A percentile compares a stretch with the other conserved stretches of the same genome.
These are phyloP conservation scores for Heteropelma amictum DNA, from an alignment of 2,888 invertebrate species.

Conservation along the genomic window DNA sequence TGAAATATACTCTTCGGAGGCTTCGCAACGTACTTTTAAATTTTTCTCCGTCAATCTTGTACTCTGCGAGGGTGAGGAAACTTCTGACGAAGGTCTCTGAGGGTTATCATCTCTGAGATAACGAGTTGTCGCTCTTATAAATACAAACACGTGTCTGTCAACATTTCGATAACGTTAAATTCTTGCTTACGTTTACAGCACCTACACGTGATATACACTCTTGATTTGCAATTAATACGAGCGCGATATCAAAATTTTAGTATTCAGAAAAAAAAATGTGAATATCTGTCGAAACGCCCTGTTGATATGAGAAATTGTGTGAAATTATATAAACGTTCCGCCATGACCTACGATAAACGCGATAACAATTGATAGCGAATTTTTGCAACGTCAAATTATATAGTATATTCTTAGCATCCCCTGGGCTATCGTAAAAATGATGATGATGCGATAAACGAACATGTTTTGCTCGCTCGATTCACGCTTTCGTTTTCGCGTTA, in stretches of 20 bases:
- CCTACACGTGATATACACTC: background rate
- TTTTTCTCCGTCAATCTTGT: background rate
- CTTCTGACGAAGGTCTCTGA: slow-evolving; percentile 6
- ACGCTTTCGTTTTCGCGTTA: too few relatives aligned
- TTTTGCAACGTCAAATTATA: background rate
- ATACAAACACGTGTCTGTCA: background rate
- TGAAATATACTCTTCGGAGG: background rate
- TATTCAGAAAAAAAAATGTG: background rate
- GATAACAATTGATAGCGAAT: slow-evolving; percentile 12
- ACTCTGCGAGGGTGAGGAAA: background rate
- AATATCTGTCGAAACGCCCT: background rate
- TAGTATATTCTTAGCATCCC: too few relatives aligned
- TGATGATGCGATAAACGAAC: too few relatives aligned
- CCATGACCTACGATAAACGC: slow-evolving; percentile 15
- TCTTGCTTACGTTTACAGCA: background rate
- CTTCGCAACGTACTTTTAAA: background rate
- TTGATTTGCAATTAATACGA: background rate
- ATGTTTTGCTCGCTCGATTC: too few relatives aligned
- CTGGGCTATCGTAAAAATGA: too few relatives aligned
- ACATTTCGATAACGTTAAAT: background rate
- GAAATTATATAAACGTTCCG: background rate
- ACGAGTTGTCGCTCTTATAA: background rate
- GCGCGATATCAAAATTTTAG: background rate
- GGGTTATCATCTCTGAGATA: slow-evolving; percentile 33
- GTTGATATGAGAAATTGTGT: background rate